Evolutionary conservation across 2,113 vertebrate species (phyloP).

Genomic region (Phoxinus phoxinus): DNA sequence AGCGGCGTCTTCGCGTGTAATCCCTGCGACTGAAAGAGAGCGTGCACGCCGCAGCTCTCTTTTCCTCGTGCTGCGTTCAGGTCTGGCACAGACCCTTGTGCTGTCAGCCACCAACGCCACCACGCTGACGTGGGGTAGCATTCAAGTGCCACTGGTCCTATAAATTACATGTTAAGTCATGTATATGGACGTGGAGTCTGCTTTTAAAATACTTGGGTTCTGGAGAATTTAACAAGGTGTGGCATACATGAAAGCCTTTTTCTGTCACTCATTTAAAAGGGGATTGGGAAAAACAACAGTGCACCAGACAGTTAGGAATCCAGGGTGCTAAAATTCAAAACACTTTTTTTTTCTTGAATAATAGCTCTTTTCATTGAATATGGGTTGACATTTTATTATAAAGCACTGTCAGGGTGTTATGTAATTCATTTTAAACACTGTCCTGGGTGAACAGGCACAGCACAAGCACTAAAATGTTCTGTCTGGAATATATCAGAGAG

Average conservation of each 20-base stretch:
- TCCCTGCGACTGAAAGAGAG: too few species aligned
- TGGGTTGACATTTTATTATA: slow-evolving; percentile 36
- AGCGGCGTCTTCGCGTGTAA: too few species aligned
- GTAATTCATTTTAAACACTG: slow-evolving; percentile 26
- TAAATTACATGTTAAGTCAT: slow-evolving; percentile 68
- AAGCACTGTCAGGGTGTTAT: slow-evolving; percentile 29
- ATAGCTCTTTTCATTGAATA: slow-evolving; percentile 46
- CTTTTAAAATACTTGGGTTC: slow-evolving; percentile 63
- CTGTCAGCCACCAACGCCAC: slow-evolving; percentile 42
- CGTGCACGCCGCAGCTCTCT: slow-evolving; percentile 9
- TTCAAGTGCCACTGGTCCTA: slow-evolving; percentile 63
- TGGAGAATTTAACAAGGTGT: slow-evolving; percentile 72
- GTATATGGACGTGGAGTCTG: slow-evolving; percentile 55
- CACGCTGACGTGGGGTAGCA: slow-evolving; percentile 49
- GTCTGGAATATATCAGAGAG: slow-evolving; percentile 45
- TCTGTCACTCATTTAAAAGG: slow-evolving; percentile 51
- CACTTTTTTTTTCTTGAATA: slow-evolving; percentile 52
- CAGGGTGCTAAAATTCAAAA: slow-evolving; percentile 31
- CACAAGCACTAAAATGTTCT: slow-evolving; percentile 21
- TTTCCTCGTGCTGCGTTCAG: neutral
- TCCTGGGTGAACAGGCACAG: slow-evolving; percentile 27
- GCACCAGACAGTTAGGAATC: slow-evolving; percentile 54
- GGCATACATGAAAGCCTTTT: slow-evolving; percentile 61
- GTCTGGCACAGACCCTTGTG: slow-evolving; percentile 36
- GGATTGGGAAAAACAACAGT: slow-evolving; percentile 55